Evolutionary conservation across 2,888 invertebrate genomes (phyloP).

Genomic region (Campaea margaritaria): DNA sequence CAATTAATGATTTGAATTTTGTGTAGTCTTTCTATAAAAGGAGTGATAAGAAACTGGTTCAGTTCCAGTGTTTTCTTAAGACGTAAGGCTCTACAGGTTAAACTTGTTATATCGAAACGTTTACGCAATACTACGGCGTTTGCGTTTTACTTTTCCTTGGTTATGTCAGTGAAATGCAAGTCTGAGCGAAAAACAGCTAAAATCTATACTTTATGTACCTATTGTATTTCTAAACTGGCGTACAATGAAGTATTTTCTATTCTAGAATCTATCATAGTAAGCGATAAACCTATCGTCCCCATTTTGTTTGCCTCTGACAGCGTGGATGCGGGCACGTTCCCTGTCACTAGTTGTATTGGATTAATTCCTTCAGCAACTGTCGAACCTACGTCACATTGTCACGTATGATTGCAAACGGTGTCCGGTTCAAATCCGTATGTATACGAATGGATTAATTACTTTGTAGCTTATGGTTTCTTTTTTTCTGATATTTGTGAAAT

Average conservation of each 20-base stretch:
- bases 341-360: slow-evolving; percentile 20
- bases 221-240: too few species aligned
- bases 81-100: slow-evolving; percentile 15
- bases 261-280: too few species aligned
- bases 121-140: slow-evolving; percentile 19
- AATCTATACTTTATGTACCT: too few species aligned
- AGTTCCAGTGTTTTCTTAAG: slow-evolving; percentile 24
- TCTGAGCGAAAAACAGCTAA: background rate
- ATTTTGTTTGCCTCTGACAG: background rate
- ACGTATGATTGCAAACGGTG: slow-evolving; percentile 20
- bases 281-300: too few species aligned
- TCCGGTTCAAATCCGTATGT: background rate
- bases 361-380: slow-evolving; percentile 23
- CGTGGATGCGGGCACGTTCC: slow-evolving; percentile 5
- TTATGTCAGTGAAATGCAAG: slow-evolving; percentile 25
- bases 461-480: too few species aligned
- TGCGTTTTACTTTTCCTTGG: slow-evolving; percentile 16
- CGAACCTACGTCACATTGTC: slow-evolving; percentile 26
- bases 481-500: too few species aligned
- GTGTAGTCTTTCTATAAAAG: slow-evolving; percentile 18
- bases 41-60: slow-evolving; percentile 37
- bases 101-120: slow-evolving; percentile 23
- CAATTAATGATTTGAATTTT: too few species aligned
- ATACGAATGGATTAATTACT: background rate
- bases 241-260: too few species aligned